Conservation (phyloP, 2,113 vertebrate genomes). For the Leptobrachium ailaonicum region DNA sequence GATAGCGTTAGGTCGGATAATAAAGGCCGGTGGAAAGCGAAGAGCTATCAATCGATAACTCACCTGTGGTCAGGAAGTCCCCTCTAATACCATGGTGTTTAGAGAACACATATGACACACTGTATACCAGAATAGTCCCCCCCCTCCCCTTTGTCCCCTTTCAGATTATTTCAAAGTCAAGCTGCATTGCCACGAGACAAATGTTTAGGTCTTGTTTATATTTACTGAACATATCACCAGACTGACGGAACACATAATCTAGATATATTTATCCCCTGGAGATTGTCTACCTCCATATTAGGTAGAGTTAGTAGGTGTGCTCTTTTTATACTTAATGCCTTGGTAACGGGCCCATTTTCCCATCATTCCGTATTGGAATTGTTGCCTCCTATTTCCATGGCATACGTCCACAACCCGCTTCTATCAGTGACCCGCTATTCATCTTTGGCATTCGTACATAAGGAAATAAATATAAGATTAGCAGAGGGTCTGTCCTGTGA, state of each 20-base stretch:
- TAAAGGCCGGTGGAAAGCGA: no score
- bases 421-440: slow-evolving; percentile 13
- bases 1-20: no score
- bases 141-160: background rate
- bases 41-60: no score
- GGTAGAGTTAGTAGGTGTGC: slow-evolving; percentile 10
- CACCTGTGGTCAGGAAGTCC: no score
- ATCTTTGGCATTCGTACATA: background rate
- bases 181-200: slow-evolving; percentile 17
- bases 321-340: background rate
- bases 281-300: slow-evolving; percentile 26
- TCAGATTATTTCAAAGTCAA: slow-evolving; percentile 25
- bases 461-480: background rate
- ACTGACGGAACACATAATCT: slow-evolving; percentile 9
- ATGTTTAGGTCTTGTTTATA: slow-evolving; percentile 30
- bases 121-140: no score
- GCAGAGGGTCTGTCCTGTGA: no score
- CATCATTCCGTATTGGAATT: background rate
- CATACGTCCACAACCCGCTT: background rate
- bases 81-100: no score
- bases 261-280: slow-evolving; percentile 21
- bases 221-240: slow-evolving; percentile 16
- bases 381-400: background rate
- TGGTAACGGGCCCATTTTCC: slow-evolving; percentile 31
- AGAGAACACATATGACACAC: no score